Percentiles rank a stretch among this genome's conserved stretches.
Evolutionary conservation across 2,797 vertebrate species (phyloP).

Genomic region (Peromyscus nudipes): DNA sequence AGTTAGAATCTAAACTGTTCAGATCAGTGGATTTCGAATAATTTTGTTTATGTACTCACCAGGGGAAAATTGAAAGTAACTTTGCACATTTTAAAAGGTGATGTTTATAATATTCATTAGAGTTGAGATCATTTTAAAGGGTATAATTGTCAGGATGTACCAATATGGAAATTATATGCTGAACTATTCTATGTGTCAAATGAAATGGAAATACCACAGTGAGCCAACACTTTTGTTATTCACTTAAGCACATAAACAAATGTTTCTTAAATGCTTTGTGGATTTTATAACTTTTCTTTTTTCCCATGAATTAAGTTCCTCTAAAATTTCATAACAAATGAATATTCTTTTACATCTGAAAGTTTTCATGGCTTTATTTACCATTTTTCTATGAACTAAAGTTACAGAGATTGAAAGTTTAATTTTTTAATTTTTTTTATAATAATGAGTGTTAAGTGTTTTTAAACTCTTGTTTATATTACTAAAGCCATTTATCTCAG

Average conservation of each 20-base stretch:
- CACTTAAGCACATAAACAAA: background rate
- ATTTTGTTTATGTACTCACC: background rate
- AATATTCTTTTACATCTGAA: background rate
- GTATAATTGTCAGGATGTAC: background rate
- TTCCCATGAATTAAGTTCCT: conserved; percentile 22
- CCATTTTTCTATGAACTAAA: background rate
- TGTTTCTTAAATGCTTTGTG: background rate
- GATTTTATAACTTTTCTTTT: background rate
- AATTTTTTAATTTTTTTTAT: conserved; percentile 1
- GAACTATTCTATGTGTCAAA: background rate
- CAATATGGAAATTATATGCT: conserved; percentile 49
- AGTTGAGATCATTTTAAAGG: background rate
- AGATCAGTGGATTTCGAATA: conserved; percentile 10
- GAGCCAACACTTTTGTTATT: background rate
- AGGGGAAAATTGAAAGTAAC: background rate
- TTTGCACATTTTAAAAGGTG: background rate
- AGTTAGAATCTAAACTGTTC: background rate
- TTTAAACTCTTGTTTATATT: background rate
- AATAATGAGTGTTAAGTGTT: background rate
- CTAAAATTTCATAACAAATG: background rate
- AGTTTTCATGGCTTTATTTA: background rate
- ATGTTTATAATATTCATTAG: background rate
- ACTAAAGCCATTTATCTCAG: background rate
- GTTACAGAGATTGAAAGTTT: background rate
- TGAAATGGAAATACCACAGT: background rate